Conservation (phyloP, 2,797 vertebrate species). For the Spinus pinus region DNA sequence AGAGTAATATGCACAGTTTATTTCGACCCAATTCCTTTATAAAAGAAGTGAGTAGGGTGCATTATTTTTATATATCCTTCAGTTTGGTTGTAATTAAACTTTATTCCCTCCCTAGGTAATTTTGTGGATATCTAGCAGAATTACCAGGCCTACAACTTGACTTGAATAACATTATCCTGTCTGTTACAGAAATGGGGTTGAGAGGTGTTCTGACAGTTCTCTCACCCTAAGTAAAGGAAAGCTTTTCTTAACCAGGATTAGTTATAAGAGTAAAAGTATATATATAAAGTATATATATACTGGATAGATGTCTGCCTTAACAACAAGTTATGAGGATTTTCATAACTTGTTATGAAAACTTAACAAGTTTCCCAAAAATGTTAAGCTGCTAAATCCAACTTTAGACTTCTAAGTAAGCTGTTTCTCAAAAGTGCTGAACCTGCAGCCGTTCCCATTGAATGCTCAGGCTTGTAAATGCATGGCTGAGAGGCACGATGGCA, state of each 20-base stretch:
- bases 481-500: not conserved
- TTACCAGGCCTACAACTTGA: not conserved
- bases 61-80: not conserved
- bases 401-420: constrained; percentile 34
- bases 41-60: not conserved
- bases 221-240: not conserved
- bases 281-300: no score
- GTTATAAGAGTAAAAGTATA: not conserved
- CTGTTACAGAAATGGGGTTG: not conserved
- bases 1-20: not conserved
- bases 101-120: not conserved
- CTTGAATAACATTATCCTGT: not conserved
- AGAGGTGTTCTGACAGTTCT: not conserved
- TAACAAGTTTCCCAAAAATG: constrained; percentile 9
- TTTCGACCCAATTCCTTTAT: not conserved
- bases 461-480: constrained; percentile 5
- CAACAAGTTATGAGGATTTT: not conserved
- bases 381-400: constrained; percentile 45
- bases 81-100: not conserved
- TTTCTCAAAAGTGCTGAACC: constrained; percentile 46
- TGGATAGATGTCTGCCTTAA: not conserved
- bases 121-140: not conserved
- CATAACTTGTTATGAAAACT: not conserved
- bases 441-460: constrained; percentile 41
- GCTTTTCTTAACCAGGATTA: not conserved